Base-by-base conservation (phyloP, 2,797 vertebrate species). In the Intellagama lesueurii region DNA sequence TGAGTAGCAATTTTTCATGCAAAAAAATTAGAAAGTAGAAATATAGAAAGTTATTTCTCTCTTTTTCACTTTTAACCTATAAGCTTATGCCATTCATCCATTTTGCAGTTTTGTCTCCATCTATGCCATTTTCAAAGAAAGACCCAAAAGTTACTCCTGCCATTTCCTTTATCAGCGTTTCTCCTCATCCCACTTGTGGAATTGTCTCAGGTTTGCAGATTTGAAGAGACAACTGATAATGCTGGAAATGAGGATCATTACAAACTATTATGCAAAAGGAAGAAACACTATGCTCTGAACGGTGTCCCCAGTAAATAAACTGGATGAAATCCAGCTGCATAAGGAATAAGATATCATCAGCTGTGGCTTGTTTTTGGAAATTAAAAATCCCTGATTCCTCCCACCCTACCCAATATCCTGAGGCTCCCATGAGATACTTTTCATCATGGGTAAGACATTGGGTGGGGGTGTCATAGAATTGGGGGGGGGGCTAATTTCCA, bases 171-270 rank as follows among this genome's bases (percentile, higher is more conserved):
- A 75, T 40, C 70, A 72, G 30, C n/a, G n/a, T n/a, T 75, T 35
- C n/a, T 75, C 49, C 60, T 85, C 32, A 35, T 12, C 19, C 0
- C 32, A 40, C 40, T 7, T 85, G n/a, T 76, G 72, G 24, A 76
- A 76, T 75, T 76, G 49, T 85, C 72, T 76, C 52, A 76, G 14
- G 49, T 76, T 49, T 76, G 17, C 56, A 64, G n/a, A 40, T 76
- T 76, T 76, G 56, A 76, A 66, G 35, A 77, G 73, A 77, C 56
- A 86, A n/a, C 52, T 86, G 56, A 77, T 64, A 12, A 77, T 77
- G 44, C 26, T 26, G 70, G 32, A n/a, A 24, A 64, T 77, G 56
- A 66, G 60, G 40, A 26, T 7, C 12, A 66, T 66, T 40, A 32
- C 69, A 84, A 40, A 32, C 44, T 32, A 52, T 22, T 77, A 44